Base-by-base conservation (phyloP, 2,888 invertebrate genomes). In the Ormia ochracea region DNA sequence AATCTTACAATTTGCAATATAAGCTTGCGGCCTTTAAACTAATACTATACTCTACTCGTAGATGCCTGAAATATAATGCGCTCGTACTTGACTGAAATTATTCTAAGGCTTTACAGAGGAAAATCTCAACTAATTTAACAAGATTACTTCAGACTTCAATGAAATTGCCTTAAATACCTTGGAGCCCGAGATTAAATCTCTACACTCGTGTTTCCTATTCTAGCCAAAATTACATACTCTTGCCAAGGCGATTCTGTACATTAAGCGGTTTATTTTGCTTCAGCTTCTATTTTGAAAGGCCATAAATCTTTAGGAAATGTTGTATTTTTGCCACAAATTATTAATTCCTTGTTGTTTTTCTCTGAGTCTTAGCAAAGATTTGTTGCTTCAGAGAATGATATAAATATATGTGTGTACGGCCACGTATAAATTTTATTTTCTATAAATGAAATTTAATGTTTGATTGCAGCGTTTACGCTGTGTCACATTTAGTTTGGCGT, bases 401-500 rank as follows among this genome's bases (percentile, higher is more conserved):
- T 7, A 50, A 33, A 19, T 33, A 12, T 10, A 12, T 10, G 9
- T n/a, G 19, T 19, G 36, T 45, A n/a, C 6, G 21, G 5, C 9
- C 12, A 36, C 12, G 36, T 28, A 28, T 3, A 19, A 17, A 1
- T 50, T 50, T 50, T 50, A 50, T 38, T 66, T 59, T 26, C 38
- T 50, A 31, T 28, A 43, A 58, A 59, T 70, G 28, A 59, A 59
- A 59, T 58, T 48, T 68, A 14, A 54, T 54, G 48, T 63, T 69
- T 58, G 50, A 59, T 36, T 31, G 66, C 52, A 66, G 63, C 65
- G 36, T 72, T 58, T 48, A 19, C 33, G 58, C 50, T 50, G 21
- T 59, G 74, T 54, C 74, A 63, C 54, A 58, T 68, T 61, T 54
- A 31, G 36, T 59, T 33, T 50, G 58, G 50, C 70, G 52, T 63